These are phyloP conservation scores for Metalampra italica DNA, from an alignment of 2,888 invertebrate genomes.

Conservation along the genomic window DNA sequence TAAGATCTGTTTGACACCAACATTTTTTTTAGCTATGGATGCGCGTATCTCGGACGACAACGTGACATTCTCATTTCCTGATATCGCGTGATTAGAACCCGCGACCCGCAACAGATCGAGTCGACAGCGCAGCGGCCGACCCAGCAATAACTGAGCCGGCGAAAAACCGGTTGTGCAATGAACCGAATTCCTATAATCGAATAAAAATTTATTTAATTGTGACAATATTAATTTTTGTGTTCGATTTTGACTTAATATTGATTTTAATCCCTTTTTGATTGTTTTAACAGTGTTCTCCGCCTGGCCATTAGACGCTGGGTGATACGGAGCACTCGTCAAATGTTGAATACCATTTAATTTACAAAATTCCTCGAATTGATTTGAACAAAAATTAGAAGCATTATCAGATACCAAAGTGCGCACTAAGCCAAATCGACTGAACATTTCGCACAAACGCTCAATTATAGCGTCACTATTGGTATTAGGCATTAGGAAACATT, in stretches of 20 bases:
- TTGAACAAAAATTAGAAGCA: conserved; percentile 10
- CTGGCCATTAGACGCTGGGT: too few relatives aligned
- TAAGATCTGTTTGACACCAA: too few relatives aligned
- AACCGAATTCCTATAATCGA: too few relatives aligned
- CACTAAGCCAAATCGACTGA: conserved; percentile 10
- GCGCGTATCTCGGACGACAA: too few relatives aligned
- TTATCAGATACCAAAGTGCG: not conserved
- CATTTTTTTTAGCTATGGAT: too few relatives aligned
- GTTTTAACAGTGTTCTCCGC: conserved; percentile 16
- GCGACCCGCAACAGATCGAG: not conserved
- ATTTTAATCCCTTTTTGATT: conserved; percentile 15
- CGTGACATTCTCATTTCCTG: too few relatives aligned
- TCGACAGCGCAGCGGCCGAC: not conserved
- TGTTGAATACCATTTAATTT: conserved; percentile 8
- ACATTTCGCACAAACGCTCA: conserved; percentile 2
- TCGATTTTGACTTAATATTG: conserved; percentile 3
- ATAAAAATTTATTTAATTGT: conserved; percentile 5
- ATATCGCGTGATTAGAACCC: too few relatives aligned
- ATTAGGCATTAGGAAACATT: conserved; percentile 11
- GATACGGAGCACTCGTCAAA: conserved; percentile 4
- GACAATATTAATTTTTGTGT: not conserved
- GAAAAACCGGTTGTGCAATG: too few relatives aligned
- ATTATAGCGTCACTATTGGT: conserved; percentile 7
- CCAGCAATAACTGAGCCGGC: too few relatives aligned
- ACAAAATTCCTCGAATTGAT: conserved; percentile 9